Evolutionary conservation across 2,888 invertebrate genomes (phyloP).

Genomic region (Dusona sp.): DNA sequence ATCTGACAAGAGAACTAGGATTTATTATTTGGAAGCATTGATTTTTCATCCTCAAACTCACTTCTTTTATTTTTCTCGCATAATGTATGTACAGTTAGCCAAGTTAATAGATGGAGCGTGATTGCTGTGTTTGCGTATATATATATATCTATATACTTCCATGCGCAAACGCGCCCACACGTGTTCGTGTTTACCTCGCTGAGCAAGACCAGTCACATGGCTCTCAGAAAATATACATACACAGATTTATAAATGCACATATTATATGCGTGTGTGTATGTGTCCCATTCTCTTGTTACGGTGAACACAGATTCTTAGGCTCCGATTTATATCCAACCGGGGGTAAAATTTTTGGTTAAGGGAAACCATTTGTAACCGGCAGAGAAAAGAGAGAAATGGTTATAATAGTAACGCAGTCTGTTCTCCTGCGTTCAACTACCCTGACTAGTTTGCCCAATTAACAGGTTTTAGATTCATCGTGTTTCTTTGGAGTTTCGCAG

Average conservation of each 20-base stretch:
- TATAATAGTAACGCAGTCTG: conserved; percentile 32
- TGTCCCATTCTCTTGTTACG: conserved; percentile 46
- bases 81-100: background rate
- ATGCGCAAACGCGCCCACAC: conserved; percentile 79
- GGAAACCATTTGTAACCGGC: conserved; percentile 58
- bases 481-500: conserved; percentile 50
- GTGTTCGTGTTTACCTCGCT: conserved; percentile 83
- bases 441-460: conserved; percentile 54
- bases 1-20: no score
- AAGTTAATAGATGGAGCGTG: background rate
- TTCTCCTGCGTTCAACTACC: conserved; percentile 37
- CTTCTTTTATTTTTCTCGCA: conserved; percentile 8
- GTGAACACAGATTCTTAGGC: conserved; percentile 57
- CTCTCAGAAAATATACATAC: conserved; percentile 5
- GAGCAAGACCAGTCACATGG: conserved; percentile 74
- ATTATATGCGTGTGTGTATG: background rate
- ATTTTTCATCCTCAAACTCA: background rate
- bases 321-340: conserved; percentile 56
- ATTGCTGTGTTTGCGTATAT: background rate
- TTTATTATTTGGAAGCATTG: no score
- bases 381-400: conserved; percentile 3
- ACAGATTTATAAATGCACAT: background rate
- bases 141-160: conserved; percentile 47
- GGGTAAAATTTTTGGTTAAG: conserved; percentile 23
- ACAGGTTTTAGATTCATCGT: conserved; percentile 65